Percentiles rank a stretch among this genome's conserved stretches.
These are phyloP conservation scores for Metellina segmentata DNA, from an alignment of 2,888 invertebrate genomes.

Conservation along the genomic window DNA sequence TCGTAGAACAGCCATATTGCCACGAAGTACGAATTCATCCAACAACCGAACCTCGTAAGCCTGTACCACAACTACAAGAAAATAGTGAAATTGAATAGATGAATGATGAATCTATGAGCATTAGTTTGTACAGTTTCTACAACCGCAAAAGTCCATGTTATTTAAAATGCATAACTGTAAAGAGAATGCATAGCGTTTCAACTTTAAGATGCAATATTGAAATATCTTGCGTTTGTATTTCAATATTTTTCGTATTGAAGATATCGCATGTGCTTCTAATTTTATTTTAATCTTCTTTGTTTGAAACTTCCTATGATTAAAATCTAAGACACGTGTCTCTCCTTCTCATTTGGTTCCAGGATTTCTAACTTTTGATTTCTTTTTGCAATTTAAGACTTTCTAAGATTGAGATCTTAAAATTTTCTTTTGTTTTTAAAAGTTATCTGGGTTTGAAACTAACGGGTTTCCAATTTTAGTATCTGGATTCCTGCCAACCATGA, in stretches of 20 bases:
- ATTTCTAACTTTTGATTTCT: not conserved
- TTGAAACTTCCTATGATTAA: not conserved
- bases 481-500: not conserved
- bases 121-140: not conserved
- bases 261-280: not conserved
- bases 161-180: not conserved
- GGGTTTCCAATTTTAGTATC: not conserved
- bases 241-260: not conserved
- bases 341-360: not conserved
- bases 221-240: not conserved
- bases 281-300: not conserved
- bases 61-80: slow-evolving; percentile 67
- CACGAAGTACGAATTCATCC: slow-evolving; percentile 77
- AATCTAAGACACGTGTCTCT: not conserved
- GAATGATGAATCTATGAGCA: not conserved
- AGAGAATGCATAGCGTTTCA: not conserved
- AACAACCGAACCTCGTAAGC: slow-evolving; percentile 73
- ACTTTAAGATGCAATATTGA: not conserved
- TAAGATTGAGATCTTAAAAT: not conserved
- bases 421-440: not conserved
- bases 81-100: no score
- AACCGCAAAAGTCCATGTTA: not conserved
- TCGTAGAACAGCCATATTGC: slow-evolving; percentile 77
- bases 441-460: not conserved
- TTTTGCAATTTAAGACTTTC: not conserved